These are phyloP conservation scores for Pteropus alecto DNA, from an alignment of 2,113 vertebrate genomes.

Conservation along the genomic window DNA sequence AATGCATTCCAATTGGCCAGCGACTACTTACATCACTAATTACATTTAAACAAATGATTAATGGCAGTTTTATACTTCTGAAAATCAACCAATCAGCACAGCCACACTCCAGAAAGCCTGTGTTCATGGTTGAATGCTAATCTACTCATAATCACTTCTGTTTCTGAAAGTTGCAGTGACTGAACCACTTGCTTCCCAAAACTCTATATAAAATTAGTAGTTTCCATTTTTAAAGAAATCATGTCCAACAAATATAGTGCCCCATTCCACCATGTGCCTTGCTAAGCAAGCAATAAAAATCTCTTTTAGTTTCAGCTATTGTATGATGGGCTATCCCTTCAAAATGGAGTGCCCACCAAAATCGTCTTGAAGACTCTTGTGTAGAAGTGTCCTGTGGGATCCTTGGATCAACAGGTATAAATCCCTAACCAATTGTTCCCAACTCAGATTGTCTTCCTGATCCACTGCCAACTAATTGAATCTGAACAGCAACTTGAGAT, in stretches of 20 bases:
- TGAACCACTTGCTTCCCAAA: neutral
- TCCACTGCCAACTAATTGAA: neutral
- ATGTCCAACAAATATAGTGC: neutral
- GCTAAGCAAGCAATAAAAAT: neutral
- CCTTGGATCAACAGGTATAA: neutral
- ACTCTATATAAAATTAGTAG: neutral
- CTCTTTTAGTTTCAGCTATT: neutral
- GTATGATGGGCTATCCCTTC: neutral
- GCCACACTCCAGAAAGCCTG: neutral
- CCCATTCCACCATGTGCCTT: neutral
- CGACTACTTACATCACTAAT: neutral
- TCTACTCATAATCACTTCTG: neutral
- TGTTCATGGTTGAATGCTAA: neutral
- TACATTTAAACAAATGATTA: neutral
- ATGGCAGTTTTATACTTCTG: neutral
- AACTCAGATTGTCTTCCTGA: neutral
- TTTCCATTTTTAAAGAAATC: neutral
- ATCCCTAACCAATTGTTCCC: neutral
- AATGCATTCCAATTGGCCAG: neutral
- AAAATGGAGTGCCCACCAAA: neutral
- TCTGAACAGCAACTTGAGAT: neutral
- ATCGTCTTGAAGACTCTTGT: neutral
- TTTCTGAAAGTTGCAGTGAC: neutral
- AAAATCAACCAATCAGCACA: neutral
- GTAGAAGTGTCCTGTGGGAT: neutral